Percentiles rank a stretch among this genome's conserved stretches.
Conservation (phyloP, 2,113 vertebrate species). For the Tragelaphus scriptus region DNA sequence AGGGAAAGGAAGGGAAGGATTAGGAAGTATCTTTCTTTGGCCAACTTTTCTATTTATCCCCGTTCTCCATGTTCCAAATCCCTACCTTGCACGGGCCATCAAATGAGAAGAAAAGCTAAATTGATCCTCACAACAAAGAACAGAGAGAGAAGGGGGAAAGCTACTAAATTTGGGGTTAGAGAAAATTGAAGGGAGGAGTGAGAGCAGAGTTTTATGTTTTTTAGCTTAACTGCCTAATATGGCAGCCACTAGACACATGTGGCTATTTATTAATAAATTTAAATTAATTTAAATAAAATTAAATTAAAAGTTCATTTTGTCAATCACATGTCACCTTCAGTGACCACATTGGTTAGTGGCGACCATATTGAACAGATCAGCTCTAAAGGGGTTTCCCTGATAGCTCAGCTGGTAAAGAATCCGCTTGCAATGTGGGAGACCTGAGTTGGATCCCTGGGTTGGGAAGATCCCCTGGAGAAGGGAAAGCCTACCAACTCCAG, state of each 20-base stretch:
- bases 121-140: not conserved
- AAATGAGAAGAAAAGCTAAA: not conserved
- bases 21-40: not conserved
- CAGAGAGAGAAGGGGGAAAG: not conserved
- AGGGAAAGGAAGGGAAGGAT: not conserved
- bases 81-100: not conserved
- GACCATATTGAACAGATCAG: not conserved
- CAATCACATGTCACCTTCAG: not conserved
- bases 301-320: not conserved
- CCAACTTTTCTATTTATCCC: not conserved
- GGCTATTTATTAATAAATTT: not conserved
- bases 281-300: not conserved
- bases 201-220: not conserved
- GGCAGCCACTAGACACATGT: not conserved
- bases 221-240: not conserved
- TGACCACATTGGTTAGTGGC: not conserved
- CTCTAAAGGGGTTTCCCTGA: not conserved
- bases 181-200: not conserved
- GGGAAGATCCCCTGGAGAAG: not conserved
- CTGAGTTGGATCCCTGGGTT: not conserved
- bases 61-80: not conserved
- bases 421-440: not conserved
- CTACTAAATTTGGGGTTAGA: not conserved
- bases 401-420: not conserved
- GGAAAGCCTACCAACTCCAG: not conserved